Evolutionary conservation across 2,113 vertebrate genomes (phyloP).

Genomic region (Saguinus midas): DNA sequence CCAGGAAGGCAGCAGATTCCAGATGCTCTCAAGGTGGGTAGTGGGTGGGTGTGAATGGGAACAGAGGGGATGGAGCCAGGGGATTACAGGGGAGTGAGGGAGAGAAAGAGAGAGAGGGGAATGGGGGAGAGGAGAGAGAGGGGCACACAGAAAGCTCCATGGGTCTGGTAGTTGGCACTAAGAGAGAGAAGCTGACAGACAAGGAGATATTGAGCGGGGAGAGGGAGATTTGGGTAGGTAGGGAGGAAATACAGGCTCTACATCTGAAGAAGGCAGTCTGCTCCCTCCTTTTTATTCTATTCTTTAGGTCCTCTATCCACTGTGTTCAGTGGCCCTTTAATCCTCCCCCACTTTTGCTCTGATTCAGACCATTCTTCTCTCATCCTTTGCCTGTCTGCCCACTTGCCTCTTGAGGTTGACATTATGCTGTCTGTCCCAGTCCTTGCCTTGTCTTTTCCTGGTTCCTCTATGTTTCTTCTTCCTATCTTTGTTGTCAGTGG

Average conservation of each 20-base stretch:
- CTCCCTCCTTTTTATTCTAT: not conserved
- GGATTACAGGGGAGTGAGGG: not conserved
- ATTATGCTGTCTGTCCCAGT: not conserved
- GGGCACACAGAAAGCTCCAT: not conserved
- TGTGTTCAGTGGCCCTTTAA: not conserved
- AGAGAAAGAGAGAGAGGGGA: not conserved
- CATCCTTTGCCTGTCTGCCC: slow-evolving; percentile 11
- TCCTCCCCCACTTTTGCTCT: not conserved
- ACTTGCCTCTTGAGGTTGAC: not conserved
- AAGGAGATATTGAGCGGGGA: not conserved
- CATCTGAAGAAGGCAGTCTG: not conserved
- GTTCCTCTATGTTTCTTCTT: not conserved
- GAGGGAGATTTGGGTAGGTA: not conserved
- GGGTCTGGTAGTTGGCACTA: not conserved
- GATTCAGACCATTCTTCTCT: not conserved
- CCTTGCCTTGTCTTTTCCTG: not conserved
- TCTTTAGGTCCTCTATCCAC: not conserved
- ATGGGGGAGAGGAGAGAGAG: not conserved
- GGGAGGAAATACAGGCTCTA: not conserved
- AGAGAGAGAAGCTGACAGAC: not conserved
- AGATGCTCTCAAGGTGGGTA: not conserved
- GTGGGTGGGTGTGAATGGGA: not conserved
- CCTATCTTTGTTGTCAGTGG: not conserved
- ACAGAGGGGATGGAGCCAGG: not conserved
- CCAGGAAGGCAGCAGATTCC: not conserved